Percentiles rank a stretch among this genome's conserved stretches.
Conservation (phyloP, 2,888 invertebrate species). For the Dasypogon diadema region DNA sequence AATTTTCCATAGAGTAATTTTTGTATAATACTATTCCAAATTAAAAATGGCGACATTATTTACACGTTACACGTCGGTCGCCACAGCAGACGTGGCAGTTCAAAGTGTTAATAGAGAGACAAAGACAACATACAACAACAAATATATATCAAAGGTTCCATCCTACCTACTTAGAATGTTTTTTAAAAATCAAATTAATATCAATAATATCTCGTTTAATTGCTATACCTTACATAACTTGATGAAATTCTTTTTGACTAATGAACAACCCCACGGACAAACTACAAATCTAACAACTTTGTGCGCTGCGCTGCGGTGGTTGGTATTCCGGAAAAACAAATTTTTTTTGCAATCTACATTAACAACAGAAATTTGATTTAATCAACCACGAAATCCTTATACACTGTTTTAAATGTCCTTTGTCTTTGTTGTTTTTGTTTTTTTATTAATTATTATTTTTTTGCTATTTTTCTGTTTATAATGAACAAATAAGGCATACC, state of each 20-base stretch:
- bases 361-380: not conserved
- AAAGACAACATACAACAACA: no score
- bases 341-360: not conserved
- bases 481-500: conserved; percentile 58
- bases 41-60: no score
- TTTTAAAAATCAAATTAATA: no score
- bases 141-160: no score
- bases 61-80: no score
- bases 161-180: no score
- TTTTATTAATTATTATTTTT: no score
- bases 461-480: conserved; percentile 17
- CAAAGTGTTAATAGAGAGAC: no score
- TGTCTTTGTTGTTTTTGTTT: conserved; percentile 4
- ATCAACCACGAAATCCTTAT: conserved; percentile 18
- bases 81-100: no score
- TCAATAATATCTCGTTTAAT: conserved; percentile 6
- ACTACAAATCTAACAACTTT: not conserved
- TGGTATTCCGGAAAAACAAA: no score
- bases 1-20: no score
- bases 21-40: no score
- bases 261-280: not conserved
- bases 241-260: not conserved
- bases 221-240: not conserved
- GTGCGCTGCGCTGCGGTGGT: not conserved
- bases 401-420: conserved; percentile 15